Evolutionary conservation across 2,113 vertebrate species (phyloP).

Genomic region (Vidua macroura): DNA sequence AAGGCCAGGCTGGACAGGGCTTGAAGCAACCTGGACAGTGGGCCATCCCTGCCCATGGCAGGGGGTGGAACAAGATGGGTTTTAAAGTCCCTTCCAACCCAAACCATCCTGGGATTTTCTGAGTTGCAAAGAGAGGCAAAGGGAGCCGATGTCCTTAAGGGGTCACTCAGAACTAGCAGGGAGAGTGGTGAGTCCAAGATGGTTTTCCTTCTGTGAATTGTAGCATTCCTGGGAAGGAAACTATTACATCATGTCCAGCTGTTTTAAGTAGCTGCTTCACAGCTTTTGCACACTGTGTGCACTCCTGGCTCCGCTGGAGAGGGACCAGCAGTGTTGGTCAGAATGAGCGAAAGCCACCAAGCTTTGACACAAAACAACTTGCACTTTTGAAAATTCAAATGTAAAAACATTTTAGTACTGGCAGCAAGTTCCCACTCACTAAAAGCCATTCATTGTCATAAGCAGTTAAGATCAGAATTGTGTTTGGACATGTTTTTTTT

Average conservation of each 20-base stretch:
- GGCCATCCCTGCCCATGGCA: neutral
- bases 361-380: neutral
- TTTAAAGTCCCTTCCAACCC: neutral
- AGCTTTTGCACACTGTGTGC: neutral
- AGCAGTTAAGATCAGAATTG: neutral
- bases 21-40: accelerated
- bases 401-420: neutral
- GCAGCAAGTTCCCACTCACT: neutral
- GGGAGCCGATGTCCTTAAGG: neutral
- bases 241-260: neutral
- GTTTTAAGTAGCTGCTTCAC: neutral
- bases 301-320: accelerated
- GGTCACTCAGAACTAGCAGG: neutral
- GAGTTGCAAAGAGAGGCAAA: neutral
- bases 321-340: neutral
- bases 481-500: neutral
- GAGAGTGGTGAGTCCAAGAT: neutral
- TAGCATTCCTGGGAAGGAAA: neutral
- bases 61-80: accelerated
- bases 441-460: neutral
- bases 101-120: neutral
- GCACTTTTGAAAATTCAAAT: neutral
- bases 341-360: neutral
- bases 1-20: accelerated
- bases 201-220: neutral